Evolutionary conservation across 1,140 invertebrate genomes (phyloP), one percentile per base, ranked within the genome.

Genomic region (Cydia strobilella): DNA sequence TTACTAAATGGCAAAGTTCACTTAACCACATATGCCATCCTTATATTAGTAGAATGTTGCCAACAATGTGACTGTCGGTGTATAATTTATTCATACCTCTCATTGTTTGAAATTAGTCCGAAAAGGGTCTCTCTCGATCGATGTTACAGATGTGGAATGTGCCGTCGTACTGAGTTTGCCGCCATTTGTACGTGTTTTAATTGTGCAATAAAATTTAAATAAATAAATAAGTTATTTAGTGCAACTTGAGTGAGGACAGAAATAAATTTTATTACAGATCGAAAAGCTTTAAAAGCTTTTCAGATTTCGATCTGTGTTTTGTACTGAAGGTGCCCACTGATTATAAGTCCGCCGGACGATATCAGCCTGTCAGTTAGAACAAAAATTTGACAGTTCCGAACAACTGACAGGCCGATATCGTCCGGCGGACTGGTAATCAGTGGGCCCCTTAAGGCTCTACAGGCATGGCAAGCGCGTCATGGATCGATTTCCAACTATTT

Each of bases 401-500:
- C n/a, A n/a, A n/a, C n/a, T n/a, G n/a, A n/a, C n/a, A n/a, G n/a
- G n/a, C n/a, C n/a, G n/a, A n/a, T n/a, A n/a, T n/a, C n/a, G n/a
- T n/a, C n/a, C n/a, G n/a, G n/a, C n/a, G n/a, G n/a, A n/a, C n/a
- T n/a, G n/a, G n/a, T n/a, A n/a, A n/a, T n/a, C n/a, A n/a, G n/a
- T n/a, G n/a, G n/a, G n/a, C n/a, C n/a, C n/a, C n/a, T n/a, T n/a
- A 45, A 45, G 13, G 48, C 12, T 18, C 48, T 59, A 0, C 12
- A 69, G 31, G 65, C 65, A n/a, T 39, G 7, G 31, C 18, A 65
- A n/a, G 65, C 13, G 15, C 65, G 65, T 69, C 31, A 69, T 27
- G 65, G 65, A 69, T 69, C 65, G 65, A 69, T 69, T 39, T 42
- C 18, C 31, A 69, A 31, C 65, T 69, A 69, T 69, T 69, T 69